phyloP scores from a whole-genome alignment of 2,113 vertebrate species.

The Scytalopus superciliaris region DNA sequence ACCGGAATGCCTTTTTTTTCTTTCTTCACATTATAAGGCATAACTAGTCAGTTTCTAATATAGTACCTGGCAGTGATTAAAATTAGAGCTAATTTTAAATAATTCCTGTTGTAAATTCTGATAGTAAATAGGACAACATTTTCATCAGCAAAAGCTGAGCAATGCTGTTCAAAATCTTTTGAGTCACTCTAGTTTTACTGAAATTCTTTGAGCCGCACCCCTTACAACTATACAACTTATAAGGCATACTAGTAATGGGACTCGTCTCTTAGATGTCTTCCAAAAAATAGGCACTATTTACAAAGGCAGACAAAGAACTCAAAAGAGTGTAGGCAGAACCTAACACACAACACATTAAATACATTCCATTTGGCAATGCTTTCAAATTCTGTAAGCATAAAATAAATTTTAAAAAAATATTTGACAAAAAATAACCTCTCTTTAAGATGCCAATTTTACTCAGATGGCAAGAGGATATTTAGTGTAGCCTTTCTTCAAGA shows the following conservation, averaged over 20 bases:
- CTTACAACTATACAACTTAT: not conserved
- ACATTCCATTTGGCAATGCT: not conserved
- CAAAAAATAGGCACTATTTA: not conserved
- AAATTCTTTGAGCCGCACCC: not conserved
- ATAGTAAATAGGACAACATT: not conserved
- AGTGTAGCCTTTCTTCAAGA: not conserved
- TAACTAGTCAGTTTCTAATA: not conserved
- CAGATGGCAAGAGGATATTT: not conserved
- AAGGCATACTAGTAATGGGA: not conserved
- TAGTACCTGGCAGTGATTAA: not conserved
- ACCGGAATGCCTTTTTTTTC: not conserved
- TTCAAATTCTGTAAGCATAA: not conserved
- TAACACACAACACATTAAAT: not conserved
- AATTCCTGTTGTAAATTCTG: not conserved
- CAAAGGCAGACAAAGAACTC: not conserved
- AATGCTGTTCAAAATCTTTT: not conserved
- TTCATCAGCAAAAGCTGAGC: not conserved
- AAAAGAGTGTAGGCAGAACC: not conserved
- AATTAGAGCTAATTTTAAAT: not conserved
- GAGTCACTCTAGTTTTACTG: not conserved
- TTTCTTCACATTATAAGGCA: not conserved
- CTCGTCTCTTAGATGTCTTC: not conserved
- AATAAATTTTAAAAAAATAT: not conserved
- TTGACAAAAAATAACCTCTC: fast-evolving
- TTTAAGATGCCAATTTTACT: not conserved